These are phyloP conservation scores for Lepetodrilus schrolli DNA, from an alignment of 2,888 invertebrate species.

Conservation along the genomic window DNA sequence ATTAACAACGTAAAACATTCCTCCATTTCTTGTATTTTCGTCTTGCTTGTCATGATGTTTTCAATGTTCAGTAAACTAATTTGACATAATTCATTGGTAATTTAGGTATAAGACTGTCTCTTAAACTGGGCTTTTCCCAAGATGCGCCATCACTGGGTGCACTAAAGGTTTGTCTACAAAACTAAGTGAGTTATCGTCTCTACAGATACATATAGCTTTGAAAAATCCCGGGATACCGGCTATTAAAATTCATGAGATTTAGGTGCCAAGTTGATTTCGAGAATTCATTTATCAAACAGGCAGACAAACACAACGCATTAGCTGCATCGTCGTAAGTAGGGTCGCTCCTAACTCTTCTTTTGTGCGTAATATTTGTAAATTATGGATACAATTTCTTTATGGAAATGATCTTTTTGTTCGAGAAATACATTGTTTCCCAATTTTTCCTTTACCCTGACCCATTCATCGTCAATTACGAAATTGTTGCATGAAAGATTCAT, in stretches of 20 bases:
- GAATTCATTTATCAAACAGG: conserved; percentile 4
- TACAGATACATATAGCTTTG: not conserved
- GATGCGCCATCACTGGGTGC: no score
- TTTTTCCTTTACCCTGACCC: not conserved
- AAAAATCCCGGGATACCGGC: not conserved
- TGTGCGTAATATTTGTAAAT: not conserved
- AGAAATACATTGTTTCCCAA: conserved; percentile 13
- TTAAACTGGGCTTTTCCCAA: no score
- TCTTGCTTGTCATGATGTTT: no score
- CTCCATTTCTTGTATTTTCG: no score
- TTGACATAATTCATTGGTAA: no score
- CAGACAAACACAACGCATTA: not conserved
- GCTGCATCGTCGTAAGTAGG: not conserved
- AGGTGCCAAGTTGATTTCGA: not conserved
- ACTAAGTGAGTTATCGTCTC: no score
- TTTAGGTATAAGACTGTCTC: no score
- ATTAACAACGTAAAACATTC: no score
- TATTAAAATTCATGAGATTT: conserved; percentile 24
- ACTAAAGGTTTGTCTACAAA: no score
- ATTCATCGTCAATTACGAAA: conserved; percentile 19
- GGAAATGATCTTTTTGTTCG: conserved; percentile 13
- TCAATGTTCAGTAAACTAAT: no score
- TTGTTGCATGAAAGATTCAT: conserved; percentile 20
- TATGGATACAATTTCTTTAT: conserved; percentile 22
- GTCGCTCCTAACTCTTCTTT: not conserved